These are phyloP conservation scores for Psophia crepitans DNA, from an alignment of 2,113 vertebrate genomes.

Conservation along the genomic window DNA sequence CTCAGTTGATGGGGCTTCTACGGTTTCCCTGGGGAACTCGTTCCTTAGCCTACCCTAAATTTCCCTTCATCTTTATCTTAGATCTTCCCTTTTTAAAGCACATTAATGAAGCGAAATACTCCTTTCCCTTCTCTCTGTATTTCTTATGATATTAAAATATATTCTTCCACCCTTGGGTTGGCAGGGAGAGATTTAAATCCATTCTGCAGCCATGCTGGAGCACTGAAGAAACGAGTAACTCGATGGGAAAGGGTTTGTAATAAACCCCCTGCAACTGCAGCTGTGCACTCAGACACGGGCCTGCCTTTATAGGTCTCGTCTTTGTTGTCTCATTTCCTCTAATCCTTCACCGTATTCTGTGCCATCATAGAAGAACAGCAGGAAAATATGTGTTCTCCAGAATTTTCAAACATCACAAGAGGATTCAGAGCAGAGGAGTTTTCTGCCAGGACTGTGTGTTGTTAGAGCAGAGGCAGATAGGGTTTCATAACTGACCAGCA, in stretches of 20 bases:
- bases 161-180: constrained; percentile 18
- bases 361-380: not conserved
- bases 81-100: constrained; percentile 39
- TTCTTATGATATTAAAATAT: constrained; percentile 43
- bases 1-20: not conserved
- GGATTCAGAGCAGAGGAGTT: not conserved
- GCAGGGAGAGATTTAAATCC: not conserved
- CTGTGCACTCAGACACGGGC: rapidly evolving
- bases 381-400: not conserved
- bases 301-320: not conserved
- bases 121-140: not conserved
- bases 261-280: not conserved
- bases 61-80: constrained; percentile 55
- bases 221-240: not conserved
- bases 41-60: constrained; percentile 17
- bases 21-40: constrained; percentile 17
- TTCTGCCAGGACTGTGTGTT: not conserved
- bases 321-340: not conserved
- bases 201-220: not conserved
- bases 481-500: not conserved
- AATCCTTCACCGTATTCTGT: not conserved
- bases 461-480: not conserved
- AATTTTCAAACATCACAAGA: not conserved
- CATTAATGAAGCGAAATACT: constrained; percentile 45
- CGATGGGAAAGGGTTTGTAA: not conserved